A percentile compares a stretch with the other conserved stretches of the same genome.
phyloP scores from a whole-genome alignment of 2,113 vertebrate genomes.

The Telmatochromis sp. region DNA sequence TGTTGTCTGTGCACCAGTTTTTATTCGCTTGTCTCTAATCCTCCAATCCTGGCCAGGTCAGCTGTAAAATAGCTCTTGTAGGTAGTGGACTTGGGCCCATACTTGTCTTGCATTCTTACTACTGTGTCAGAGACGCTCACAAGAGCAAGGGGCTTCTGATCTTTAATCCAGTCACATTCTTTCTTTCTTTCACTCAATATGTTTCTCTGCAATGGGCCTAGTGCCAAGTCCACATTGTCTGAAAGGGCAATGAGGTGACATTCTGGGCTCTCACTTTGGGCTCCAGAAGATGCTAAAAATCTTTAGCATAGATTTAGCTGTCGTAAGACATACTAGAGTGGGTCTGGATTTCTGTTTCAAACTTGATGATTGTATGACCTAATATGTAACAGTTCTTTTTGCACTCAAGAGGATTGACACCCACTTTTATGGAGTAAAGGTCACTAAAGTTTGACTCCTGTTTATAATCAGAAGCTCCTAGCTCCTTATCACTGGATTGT shows the following conservation, averaged over 20 bases:
- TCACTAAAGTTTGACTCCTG: background rate
- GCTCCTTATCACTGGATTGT: background rate
- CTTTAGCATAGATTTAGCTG: constrained; percentile 6
- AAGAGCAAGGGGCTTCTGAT: constrained; percentile 8
- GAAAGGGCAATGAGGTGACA: constrained; percentile 48
- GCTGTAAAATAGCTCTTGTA: constrained; percentile 8
- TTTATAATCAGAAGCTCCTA: background rate
- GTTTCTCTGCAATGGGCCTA: background rate
- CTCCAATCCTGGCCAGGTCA: background rate
- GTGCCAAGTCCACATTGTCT: constrained; percentile 16
- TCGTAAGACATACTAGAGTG: background rate
- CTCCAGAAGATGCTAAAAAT: constrained; percentile 8
- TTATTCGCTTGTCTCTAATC: background rate
- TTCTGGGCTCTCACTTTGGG: background rate
- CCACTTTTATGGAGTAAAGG: background rate
- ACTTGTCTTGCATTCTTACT: background rate
- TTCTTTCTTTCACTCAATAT: background rate
- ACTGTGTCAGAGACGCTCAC: background rate
- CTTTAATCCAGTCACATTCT: background rate
- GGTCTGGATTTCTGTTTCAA: constrained; percentile 27
- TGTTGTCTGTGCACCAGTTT: background rate
- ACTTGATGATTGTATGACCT: background rate
- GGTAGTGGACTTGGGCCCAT: background rate
- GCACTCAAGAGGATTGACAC: background rate
- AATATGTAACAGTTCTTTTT: constrained; percentile 4